These are phyloP conservation scores for Lanistes nyassanus DNA, from an alignment of 1,140 invertebrate species.

Conservation along the genomic window DNA sequence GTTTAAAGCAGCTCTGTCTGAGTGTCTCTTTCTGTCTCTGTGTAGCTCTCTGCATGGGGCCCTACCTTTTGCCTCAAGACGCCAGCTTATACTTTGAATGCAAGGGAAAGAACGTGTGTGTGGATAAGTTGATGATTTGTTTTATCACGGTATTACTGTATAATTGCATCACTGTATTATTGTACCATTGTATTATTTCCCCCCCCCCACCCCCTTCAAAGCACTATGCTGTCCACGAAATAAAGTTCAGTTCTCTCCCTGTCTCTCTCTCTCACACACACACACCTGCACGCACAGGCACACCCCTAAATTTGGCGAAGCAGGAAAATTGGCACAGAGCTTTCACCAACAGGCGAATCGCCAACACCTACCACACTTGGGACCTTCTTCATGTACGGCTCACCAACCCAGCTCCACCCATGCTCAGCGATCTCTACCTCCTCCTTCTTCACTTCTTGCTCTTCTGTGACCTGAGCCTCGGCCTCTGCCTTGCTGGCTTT, in stretches of 20 bases:
- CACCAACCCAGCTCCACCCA: conserved; percentile 47
- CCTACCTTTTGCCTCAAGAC: too few relatives aligned
- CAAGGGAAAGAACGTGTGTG: too few relatives aligned
- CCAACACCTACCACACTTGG: conserved; percentile 30
- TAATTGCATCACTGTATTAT: too few relatives aligned
- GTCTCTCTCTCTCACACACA: not conserved
- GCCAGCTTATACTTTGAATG: too few relatives aligned
- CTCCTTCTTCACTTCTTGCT: conserved; percentile 23
- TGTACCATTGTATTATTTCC: not conserved
- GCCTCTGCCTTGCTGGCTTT: conserved; percentile 18
- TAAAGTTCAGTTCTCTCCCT: too few relatives aligned
- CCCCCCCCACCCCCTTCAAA: not conserved
- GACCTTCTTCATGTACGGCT: conserved; percentile 37
- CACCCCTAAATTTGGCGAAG: not conserved
- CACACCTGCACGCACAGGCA: not conserved
- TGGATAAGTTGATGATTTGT: too few relatives aligned
- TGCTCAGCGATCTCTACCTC: conserved; percentile 30
- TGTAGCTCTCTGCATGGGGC: too few relatives aligned
- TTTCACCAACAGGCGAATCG: not conserved
- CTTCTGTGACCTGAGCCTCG: not conserved
- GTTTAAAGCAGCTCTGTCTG: too few relatives aligned
- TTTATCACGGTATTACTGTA: too few relatives aligned
- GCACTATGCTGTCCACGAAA: too few relatives aligned
- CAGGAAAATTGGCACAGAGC: not conserved
- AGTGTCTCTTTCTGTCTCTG: too few relatives aligned